Percentiles rank a stretch among this genome's conserved stretches.
phyloP scores from a whole-genome alignment of 2,797 vertebrate species.

The Moxostoma hubbsi region DNA sequence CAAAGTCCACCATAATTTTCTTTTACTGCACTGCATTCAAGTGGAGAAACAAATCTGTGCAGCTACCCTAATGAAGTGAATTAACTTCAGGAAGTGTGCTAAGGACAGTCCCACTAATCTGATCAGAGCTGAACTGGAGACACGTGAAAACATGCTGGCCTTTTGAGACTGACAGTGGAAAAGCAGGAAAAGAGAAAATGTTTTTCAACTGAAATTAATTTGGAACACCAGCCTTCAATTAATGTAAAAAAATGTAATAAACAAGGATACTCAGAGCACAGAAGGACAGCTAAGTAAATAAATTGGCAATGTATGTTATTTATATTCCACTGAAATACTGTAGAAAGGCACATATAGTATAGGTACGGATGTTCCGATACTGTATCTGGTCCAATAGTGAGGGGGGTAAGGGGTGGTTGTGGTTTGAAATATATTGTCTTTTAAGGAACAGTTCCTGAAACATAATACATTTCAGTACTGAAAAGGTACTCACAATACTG shows the following conservation, averaged over 20 bases:
- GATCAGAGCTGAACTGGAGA: slow-evolving; percentile 44
- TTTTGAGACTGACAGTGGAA: slow-evolving; percentile 35
- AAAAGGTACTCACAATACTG: no score
- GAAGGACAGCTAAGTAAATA: background rate
- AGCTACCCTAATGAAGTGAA: slow-evolving; percentile 23
- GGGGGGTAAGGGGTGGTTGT: no score
- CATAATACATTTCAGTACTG: no score
- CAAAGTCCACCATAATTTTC: background rate
- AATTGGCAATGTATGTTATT: slow-evolving; percentile 12
- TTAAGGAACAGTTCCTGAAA: no score
- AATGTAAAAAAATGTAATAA: slow-evolving; percentile 5
- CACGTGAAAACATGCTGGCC: slow-evolving; percentile 19
- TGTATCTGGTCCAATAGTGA: no score
- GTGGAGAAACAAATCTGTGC: slow-evolving; percentile 26
- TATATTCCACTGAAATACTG: background rate
- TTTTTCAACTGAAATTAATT: slow-evolving; percentile 29
- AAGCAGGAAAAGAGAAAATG: slow-evolving; percentile 17
- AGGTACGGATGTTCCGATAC: no score
- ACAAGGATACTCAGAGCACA: background rate
- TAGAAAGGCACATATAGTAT: no score
- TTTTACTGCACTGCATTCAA: background rate
- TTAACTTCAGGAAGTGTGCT: slow-evolving; percentile 46
- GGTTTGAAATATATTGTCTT: no score
- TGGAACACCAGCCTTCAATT: slow-evolving; percentile 38
- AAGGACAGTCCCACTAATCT: slow-evolving; percentile 46